Conservation (phyloP, 2,113 vertebrate species). For the Protobothrops mucrosquamatus region DNA sequence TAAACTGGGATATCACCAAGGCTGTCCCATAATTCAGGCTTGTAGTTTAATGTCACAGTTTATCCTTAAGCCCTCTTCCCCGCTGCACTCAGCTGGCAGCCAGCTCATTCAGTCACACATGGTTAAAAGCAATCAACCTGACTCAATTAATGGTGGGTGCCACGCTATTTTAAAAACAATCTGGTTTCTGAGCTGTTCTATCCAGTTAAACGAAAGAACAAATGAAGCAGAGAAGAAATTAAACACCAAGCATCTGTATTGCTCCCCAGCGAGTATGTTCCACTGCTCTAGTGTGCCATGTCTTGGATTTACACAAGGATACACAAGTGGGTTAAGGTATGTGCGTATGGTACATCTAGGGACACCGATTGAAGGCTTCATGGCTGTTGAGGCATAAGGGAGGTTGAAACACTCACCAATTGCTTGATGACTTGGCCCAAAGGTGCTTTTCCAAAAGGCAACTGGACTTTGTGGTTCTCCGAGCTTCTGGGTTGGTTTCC, state of each 20-base stretch:
- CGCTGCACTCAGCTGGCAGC: not conserved
- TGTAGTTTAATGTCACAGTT: not conserved
- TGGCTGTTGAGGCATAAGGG: too few species aligned
- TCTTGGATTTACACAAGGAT: not conserved
- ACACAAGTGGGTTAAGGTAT: not conserved
- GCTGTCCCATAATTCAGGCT: not conserved
- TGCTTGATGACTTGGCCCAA: not conserved
- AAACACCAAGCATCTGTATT: not conserved
- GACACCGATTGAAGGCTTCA: not conserved
- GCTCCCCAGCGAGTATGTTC: accelerated
- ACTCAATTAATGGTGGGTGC: slow-evolving; percentile 24
- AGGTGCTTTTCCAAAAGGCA: not conserved
- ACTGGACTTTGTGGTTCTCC: too few species aligned
- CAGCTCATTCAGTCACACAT: not conserved
- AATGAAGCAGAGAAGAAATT: not conserved
- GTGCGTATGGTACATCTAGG: not conserved
- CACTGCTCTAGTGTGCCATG: too few species aligned
- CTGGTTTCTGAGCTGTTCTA: slow-evolving; percentile 15
- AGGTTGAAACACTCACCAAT: not conserved
- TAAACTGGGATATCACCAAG: accelerated
- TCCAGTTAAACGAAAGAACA: slow-evolving; percentile 35
- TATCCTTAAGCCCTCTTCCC: too few species aligned
- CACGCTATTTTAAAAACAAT: not conserved
- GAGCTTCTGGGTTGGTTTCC: too few species aligned
- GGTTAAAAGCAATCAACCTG: not conserved